These are phyloP conservation scores for Polymixis lichenea DNA, from an alignment of 2,888 invertebrate genomes.

Conservation along the genomic window DNA sequence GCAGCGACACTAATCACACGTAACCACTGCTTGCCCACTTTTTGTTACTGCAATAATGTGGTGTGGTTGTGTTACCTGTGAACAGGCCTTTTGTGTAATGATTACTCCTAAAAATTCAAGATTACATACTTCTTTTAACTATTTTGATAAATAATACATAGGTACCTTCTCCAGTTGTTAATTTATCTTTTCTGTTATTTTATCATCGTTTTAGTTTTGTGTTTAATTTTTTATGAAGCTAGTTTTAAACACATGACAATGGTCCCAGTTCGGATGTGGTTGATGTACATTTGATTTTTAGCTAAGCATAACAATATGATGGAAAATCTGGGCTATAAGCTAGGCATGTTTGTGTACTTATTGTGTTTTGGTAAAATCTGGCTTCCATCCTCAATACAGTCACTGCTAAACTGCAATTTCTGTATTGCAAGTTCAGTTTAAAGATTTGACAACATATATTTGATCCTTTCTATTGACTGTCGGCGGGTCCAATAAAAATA, in stretches of 20 bases:
- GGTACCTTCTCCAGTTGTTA: no score
- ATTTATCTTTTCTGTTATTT: neutral
- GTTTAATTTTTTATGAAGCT: neutral
- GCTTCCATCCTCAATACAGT: neutral
- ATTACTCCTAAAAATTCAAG: neutral
- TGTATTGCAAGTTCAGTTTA: neutral
- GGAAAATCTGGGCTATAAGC: neutral
- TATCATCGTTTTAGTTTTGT: neutral
- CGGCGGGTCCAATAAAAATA: neutral
- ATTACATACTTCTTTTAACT: neutral
- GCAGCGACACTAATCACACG: neutral
- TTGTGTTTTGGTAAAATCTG: neutral
- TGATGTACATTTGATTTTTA: neutral
- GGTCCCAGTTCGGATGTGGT: neutral
- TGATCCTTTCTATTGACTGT: neutral
- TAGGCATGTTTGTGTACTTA: neutral
- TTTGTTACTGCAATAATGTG: neutral
- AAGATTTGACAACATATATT: neutral
- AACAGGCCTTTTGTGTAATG: neutral
- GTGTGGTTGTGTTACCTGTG: neutral
- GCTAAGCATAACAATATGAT: neutral
- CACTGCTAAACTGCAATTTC: neutral
- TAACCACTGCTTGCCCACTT: neutral
- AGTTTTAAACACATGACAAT: neutral
- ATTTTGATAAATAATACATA: neutral